Percentiles rank a stretch among this genome's conserved stretches.
These are phyloP conservation scores for Macheiramphus alcinus DNA, from an alignment of 2,113 vertebrate genomes.

Conservation along the genomic window DNA sequence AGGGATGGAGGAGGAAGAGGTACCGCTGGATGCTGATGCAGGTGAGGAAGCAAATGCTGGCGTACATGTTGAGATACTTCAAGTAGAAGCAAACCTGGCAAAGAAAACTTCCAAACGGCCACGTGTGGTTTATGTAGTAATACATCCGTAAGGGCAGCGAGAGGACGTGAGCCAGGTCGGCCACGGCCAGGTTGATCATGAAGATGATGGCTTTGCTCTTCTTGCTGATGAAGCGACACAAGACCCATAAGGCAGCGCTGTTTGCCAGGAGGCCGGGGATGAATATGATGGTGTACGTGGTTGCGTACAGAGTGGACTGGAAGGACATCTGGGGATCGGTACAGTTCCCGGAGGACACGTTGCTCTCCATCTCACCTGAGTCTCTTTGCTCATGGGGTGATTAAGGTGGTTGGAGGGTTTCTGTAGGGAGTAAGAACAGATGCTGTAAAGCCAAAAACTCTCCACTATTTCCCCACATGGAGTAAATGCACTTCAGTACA, in stretches of 20 bases:
- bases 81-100: conserved; percentile 90
- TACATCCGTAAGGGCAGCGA: conserved; percentile 83
- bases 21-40: conserved; percentile 89
- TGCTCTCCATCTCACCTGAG: conserved; percentile 21
- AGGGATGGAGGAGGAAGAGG: conserved; percentile 80
- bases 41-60: conserved; percentile 84
- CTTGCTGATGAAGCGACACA: conserved; percentile 80
- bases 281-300: conserved; percentile 84
- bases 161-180: conserved; percentile 85
- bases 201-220: conserved; percentile 87
- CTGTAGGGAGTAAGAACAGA: conserved; percentile 16
- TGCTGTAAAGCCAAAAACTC: background rate
- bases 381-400: background rate
- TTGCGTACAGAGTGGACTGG: conserved; percentile 77
- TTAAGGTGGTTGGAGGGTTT: background rate
- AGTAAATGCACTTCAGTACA: rapidly evolving
- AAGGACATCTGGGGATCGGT: conserved; percentile 35
- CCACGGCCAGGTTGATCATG: conserved; percentile 87
- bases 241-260: conserved; percentile 80
- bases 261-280: conserved; percentile 87
- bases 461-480: background rate
- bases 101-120: conserved; percentile 79
- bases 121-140: conserved; percentile 80
- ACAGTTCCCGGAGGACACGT: conserved; percentile 30
- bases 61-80: conserved; percentile 92